Percentiles rank a stretch among this genome's conserved stretches.
phyloP scores from a whole-genome alignment of 2,888 invertebrate genomes.

The Hecatera dysodea region DNA sequence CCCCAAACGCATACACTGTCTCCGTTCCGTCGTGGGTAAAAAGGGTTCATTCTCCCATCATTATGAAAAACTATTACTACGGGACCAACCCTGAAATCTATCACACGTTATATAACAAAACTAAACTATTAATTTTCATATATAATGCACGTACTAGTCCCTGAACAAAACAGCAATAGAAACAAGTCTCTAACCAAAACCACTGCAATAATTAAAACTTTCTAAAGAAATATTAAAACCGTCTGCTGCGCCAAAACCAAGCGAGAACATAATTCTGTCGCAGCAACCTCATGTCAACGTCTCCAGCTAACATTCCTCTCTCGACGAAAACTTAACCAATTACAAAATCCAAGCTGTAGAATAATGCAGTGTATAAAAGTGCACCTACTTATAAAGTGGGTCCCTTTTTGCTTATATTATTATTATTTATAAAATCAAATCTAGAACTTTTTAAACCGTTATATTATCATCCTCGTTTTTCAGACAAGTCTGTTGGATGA shows the following conservation, averaged over 20 bases:
- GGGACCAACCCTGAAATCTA: too few species aligned
- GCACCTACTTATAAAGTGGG: too few species aligned
- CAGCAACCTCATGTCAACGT: slow-evolving; percentile 27
- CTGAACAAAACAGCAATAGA: neutral
- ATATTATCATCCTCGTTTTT: neutral
- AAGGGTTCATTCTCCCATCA: too few species aligned
- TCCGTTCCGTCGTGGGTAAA: too few species aligned
- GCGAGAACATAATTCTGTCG: slow-evolving; percentile 24
- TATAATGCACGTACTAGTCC: neutral
- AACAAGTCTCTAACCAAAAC: neutral
- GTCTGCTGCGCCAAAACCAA: slow-evolving; percentile 6
- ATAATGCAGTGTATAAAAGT: too few species aligned
- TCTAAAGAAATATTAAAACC: slow-evolving; percentile 20
- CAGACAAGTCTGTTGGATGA: neutral
- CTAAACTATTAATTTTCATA: neutral
- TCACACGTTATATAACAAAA: too few species aligned
- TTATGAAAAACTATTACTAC: too few species aligned
- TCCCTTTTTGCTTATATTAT: too few species aligned
- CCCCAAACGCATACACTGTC: too few species aligned
- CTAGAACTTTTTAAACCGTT: neutral
- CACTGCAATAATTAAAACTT: slow-evolving; percentile 26
- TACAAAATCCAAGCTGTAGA: slow-evolving; percentile 39
- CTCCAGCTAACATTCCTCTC: slow-evolving; percentile 23
- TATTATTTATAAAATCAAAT: neutral
- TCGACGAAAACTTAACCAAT: slow-evolving; percentile 55